Evolutionary conservation across 2,797 vertebrate species (phyloP).

Genomic region (Syngnathus rostellatus): DNA sequence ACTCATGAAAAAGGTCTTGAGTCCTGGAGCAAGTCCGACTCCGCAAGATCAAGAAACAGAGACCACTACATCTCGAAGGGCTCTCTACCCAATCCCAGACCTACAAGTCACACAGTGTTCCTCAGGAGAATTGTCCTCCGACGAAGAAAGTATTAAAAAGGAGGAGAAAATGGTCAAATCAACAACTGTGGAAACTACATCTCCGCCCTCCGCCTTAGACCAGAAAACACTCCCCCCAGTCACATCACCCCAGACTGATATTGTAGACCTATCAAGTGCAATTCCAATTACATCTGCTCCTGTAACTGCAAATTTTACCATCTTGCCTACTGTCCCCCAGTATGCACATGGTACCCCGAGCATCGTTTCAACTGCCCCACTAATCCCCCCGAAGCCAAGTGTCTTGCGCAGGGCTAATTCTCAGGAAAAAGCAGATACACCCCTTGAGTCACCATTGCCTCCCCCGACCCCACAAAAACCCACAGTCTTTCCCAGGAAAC

Average conservation of each 20-base stretch:
- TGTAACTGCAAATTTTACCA: conserved; percentile 53
- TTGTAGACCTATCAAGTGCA: conserved; percentile 59
- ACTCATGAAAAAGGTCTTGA: conserved; percentile 83
- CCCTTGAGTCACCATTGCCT: conserved; percentile 74
- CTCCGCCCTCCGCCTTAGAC: conserved; percentile 25
- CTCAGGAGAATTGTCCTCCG: conserved; percentile 86
- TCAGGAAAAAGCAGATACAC: conserved; percentile 78
- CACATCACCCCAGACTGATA: conserved; percentile 34
- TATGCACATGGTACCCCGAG: conserved; percentile 68
- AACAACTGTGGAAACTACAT: conserved; percentile 28
- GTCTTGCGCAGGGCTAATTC: conserved; percentile 74
- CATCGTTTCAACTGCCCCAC: conserved; percentile 70
- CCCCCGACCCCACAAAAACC: conserved; percentile 88
- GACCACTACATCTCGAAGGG: conserved; percentile 60
- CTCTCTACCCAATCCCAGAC: conserved; percentile 88
- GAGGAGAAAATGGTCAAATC: conserved; percentile 38
- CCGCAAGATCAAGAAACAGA: conserved; percentile 63
- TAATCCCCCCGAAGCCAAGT: conserved; percentile 77
- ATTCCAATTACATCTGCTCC: conserved; percentile 40
- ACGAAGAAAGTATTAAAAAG: conserved; percentile 82
- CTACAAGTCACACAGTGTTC: conserved; percentile 97
- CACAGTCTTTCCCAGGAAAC: conserved; percentile 80
- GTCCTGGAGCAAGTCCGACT: conserved; percentile 82
- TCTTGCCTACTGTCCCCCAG: conserved; percentile 72
- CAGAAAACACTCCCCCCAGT: conserved; percentile 25